Evolutionary conservation across 1,140 invertebrate genomes (phyloP).

Genomic region (Nebria ingens): DNA sequence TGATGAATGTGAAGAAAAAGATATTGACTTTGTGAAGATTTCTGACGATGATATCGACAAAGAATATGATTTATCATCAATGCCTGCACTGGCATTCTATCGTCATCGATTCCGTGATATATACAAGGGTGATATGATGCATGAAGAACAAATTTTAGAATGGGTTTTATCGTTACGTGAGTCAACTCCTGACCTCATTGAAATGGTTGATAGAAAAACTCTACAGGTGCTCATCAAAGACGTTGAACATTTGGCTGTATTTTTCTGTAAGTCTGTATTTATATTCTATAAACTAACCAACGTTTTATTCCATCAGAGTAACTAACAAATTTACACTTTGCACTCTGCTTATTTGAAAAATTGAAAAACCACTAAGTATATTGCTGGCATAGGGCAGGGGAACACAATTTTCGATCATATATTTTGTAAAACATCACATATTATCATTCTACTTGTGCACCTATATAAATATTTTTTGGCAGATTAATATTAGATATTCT

Average conservation of each 20-base stretch:
- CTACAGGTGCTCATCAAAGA: constrained; percentile 80
- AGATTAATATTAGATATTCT: too few species aligned
- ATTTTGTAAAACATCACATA: too few species aligned
- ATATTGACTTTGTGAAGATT: constrained; percentile 89
- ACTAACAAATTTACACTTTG: too few species aligned
- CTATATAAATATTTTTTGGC: too few species aligned
- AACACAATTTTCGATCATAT: too few species aligned
- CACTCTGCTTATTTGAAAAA: too few species aligned
- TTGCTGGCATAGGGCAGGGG: too few species aligned
- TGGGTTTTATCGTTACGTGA: constrained; percentile 83
- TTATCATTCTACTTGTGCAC: too few species aligned
- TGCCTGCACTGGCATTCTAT: constrained; percentile 83
- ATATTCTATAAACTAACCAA: too few species aligned
- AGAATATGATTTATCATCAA: constrained; percentile 74
- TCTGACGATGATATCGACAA: constrained; percentile 80
- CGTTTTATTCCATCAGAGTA: too few species aligned
- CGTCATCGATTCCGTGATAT: constrained; percentile 83
- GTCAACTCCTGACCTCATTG: constrained; percentile 78
- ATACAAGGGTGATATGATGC: constrained; percentile 70
- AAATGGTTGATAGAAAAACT: constrained; percentile 83
- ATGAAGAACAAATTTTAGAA: constrained; percentile 80
- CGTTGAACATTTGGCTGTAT: constrained; percentile 83
- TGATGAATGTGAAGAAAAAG: constrained; percentile 84
- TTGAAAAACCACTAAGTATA: too few species aligned
- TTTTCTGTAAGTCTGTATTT: constrained; percentile 68